Base-by-base conservation (phyloP, 2,797 vertebrate genomes). In the Lepilemur septentrionalis region DNA sequence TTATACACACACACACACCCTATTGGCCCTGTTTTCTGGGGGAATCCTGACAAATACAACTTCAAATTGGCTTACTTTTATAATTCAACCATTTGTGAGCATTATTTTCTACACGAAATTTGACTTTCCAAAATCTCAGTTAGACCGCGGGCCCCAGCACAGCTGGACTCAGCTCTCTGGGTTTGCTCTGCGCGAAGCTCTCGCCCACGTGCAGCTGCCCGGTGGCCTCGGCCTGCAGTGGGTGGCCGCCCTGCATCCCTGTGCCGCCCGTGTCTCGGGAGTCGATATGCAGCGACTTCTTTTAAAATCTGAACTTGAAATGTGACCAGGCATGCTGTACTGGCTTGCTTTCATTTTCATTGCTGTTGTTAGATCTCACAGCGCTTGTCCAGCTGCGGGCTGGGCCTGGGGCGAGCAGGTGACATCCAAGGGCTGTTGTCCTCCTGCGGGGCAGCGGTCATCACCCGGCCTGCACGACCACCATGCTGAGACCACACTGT, bases 71-170 rank as follows among this genome's bases (percentile, higher is more conserved):
- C 15, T 28, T 3, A 17, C 5, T 25, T 23, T 43, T 38, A 23
- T 69, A 6, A 2, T 22, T 73, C 50, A 8, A 0, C 7, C 73
- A 43, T 35, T 70, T 73, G 2, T 1, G 48, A 25, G 20, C 5
- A 2, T 23, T 30, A 2, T 28, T 1, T 14, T 73, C 69, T 25
- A 20, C 5, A 2, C 0, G 30, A 75, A 17, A 14, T 11, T 14
- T 46, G 48, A 28, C 0, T 80, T 78, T 28, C 35, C 6, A 7
- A 20, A 61, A 17, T 11, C 28, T 46, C 8, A 2, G 12, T 13
- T 14, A 22, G 0, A 0, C 22, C 20, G 13, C 2, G 18, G 61
- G 11, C 8, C 46, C 46, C 2, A 1, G n/a, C 0, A 1, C 43
- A 2, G 17, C 4, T 7, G 14, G 43, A 5, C 10, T 15, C 32